Evolutionary conservation across 2,113 vertebrate species (phyloP), one percentile per base, ranked within the genome.

Genomic region (Pluvianellus socialis): DNA sequence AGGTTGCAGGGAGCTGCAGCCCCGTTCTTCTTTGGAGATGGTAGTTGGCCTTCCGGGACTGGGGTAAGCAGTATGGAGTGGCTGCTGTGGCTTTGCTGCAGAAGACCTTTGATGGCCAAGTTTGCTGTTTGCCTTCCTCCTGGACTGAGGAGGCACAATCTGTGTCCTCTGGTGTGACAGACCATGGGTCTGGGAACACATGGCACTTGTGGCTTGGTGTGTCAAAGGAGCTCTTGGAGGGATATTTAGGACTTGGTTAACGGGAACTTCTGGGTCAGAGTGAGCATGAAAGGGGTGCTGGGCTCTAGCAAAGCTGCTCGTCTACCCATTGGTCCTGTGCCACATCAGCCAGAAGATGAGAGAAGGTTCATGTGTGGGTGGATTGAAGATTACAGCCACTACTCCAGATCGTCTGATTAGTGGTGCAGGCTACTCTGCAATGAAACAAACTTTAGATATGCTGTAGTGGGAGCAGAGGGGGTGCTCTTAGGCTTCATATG

Each of bases 141-240:
- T 42, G 28, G 53, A 35, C 24, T 33, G 24, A 73, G 19, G n/a
- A 32, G 32, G 5, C 40, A 5, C 10, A 20, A 5, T 47, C 32
- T 35, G 9, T 72, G 53, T 63, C 23, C 10, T 82, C 21, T 44
- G 44, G 7, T 56, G 23, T 61, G 47, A 33, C 3, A 32, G 28
- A 6, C 13, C 4, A 0, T 9, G 56, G 23, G 23, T 20, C 44
- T 38, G 24, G 21, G 18, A 8, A n/a, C 10, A 15, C 9, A 0
- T 2, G 33, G 16, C 18, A 42, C 16, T 33, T 53, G 42, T 27
- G 40, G 8, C 22, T 71, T 82, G 38, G 12, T 47, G 18, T 16
- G 22, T 4, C 18, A 61, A 26, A 65, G 23, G 14, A 65, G 20
- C 33, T 81, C 56, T 59, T 77, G 50, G 27, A 89, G 17, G n/a